Evolutionary conservation across 2,888 invertebrate genomes (phyloP), one percentile per base, ranked within the genome.

Genomic region (Polymixis lichenea): DNA sequence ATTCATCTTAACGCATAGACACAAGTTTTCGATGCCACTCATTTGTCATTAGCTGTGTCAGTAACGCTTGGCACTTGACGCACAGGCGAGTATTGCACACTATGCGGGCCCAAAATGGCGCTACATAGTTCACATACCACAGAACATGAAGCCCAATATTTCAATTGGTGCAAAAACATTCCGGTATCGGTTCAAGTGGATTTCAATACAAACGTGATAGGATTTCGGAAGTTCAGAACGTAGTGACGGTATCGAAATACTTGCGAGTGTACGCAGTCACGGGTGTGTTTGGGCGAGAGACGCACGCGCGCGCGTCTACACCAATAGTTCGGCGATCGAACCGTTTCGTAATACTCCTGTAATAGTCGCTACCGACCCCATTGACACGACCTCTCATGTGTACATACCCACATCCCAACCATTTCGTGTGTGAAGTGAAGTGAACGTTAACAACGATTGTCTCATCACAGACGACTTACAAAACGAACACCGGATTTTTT

Each of bases 281-380:
- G 89, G 89, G 85, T 87, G 82, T 84, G 86, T 84, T 83, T 85
- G 86, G 88, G 83, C 86, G 86, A 82, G 88, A 88, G 88, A 84
- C 92, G 90, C 90, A 91, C 92, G 91, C 90, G 89, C 89, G 89
- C 89, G 88, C 81, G 84, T 78, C 88, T 74, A 72, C 72, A 77
- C 82, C 84, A 78, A 86, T 83, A 78, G 85, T 85, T 89, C 89
- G 88, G 84, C 87, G 86, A 88, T 89, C 90, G 88, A 88, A 89
- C 89, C 90, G 92, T 93, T 92, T 92, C 93, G 94, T 93, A 93
- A 94, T 92, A 90, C 80, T 82, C 86, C 87, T 86, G 82, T 85
- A 82, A 85, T 83, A 86, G 83, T 87, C 86, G 85, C 88, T 87
- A 89, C 79, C 89, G 87, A 86, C 89, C 89, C 90, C 90, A 88